phyloP scores from a whole-genome alignment of 2,113 vertebrate genomes.

The Bubo blakistoni region DNA sequence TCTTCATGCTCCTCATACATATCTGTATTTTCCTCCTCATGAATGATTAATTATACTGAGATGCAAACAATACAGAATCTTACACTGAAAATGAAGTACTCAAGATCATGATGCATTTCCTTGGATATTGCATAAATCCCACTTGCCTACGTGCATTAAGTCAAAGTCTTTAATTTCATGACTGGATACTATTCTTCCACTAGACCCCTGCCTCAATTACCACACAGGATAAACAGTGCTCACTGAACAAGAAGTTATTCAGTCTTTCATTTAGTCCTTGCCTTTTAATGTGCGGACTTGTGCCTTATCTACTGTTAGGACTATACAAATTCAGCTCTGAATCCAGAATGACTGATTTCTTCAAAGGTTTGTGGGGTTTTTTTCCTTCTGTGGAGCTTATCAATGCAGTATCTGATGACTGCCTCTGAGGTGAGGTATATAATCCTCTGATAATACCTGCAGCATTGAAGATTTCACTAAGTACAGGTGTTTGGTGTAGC shows the following conservation, averaged over 20 bases:
- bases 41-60: background rate
- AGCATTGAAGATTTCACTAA: background rate
- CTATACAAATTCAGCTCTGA: background rate
- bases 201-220: background rate
- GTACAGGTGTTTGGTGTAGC: background rate
- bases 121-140: background rate
- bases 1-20: background rate
- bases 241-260: background rate
- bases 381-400: background rate
- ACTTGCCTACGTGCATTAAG: background rate
- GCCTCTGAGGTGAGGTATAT: background rate
- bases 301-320: background rate
- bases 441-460: background rate
- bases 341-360: background rate
- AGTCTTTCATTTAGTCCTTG: constrained; percentile 15
- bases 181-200: background rate
- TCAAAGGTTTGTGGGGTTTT: background rate
- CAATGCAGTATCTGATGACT: background rate
- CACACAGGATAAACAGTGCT: background rate
- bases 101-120: background rate
- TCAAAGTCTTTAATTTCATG: background rate
- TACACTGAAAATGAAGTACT: background rate
- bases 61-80: background rate
- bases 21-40: background rate
- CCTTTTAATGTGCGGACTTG: background rate